These are phyloP conservation scores for Platycercus adscitus DNA, from an alignment of 2,113 vertebrate genomes.

Conservation along the genomic window DNA sequence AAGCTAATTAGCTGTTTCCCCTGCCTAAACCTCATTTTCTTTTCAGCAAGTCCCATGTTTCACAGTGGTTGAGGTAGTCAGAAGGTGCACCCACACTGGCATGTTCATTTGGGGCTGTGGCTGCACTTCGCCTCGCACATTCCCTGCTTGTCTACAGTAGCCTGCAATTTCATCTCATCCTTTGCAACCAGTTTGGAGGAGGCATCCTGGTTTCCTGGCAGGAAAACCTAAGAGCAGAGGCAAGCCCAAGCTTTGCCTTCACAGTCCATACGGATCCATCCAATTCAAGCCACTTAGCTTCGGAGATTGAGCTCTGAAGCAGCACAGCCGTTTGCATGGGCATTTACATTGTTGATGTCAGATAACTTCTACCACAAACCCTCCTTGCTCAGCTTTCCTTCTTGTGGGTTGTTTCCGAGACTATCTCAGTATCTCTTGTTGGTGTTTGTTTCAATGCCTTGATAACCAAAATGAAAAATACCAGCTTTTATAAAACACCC, in stretches of 20 bases:
- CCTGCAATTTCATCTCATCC: neutral
- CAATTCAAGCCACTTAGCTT: neutral
- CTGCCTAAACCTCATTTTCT: neutral
- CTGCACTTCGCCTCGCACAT: neutral
- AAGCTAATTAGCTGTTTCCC: neutral
- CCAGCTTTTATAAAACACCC: neutral
- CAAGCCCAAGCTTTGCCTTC: neutral
- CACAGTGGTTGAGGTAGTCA: neutral
- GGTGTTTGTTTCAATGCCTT: neutral
- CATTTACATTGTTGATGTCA: neutral
- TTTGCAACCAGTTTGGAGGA: neutral
- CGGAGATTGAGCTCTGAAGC: neutral
- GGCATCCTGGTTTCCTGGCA: neutral
- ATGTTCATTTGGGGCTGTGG: neutral
- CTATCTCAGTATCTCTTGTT: neutral
- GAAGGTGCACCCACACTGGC: neutral
- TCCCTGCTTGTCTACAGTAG: neutral
- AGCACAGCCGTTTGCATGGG: neutral
- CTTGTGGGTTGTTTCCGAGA: neutral
- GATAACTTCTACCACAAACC: neutral
- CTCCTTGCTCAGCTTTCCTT: neutral
- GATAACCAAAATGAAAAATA: neutral
- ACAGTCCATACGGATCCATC: neutral
- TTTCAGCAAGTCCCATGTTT: neutral
- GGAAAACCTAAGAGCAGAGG: neutral